phyloP scores from a whole-genome alignment of 2,797 vertebrate genomes.

The Arctocebus calabarensis region DNA sequence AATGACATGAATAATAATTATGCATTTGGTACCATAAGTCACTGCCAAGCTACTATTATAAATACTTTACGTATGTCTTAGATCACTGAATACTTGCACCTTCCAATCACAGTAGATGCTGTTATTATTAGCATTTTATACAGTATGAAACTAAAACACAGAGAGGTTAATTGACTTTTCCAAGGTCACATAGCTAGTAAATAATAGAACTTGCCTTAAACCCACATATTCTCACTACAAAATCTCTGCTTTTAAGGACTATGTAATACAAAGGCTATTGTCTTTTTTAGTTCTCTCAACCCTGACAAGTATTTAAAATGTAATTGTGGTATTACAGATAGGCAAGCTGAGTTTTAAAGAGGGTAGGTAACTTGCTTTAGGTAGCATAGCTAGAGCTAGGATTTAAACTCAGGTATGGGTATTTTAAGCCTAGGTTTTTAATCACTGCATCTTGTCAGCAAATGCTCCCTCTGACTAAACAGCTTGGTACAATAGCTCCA shows the following conservation, averaged over 20 bases:
- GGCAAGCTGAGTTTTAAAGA: neutral
- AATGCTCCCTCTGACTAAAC: neutral
- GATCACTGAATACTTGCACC: neutral
- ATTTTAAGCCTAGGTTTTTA: neutral
- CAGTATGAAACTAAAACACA: neutral
- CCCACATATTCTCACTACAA: neutral
- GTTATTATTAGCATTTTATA: neutral
- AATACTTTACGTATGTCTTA: neutral
- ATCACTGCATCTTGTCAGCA: neutral
- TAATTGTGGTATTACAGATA: neutral
- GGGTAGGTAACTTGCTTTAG: neutral
- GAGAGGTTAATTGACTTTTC: slow-evolving; percentile 34
- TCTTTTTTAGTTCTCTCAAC: neutral
- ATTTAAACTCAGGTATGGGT: neutral
- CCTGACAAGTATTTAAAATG: slow-evolving; percentile 1
- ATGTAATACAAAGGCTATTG: neutral
- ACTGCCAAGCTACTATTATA: neutral
- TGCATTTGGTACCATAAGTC: neutral
- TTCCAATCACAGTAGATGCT: neutral
- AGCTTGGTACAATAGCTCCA: neutral
- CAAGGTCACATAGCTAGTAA: neutral
- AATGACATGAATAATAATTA: neutral
- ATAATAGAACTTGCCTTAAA: neutral
- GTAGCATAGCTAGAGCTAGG: neutral
- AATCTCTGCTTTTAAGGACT: neutral